Percentiles rank a stretch among this genome's conserved stretches.
Evolutionary conservation across 2,113 vertebrate genomes (phyloP).

Genomic region (Mus pahari): DNA sequence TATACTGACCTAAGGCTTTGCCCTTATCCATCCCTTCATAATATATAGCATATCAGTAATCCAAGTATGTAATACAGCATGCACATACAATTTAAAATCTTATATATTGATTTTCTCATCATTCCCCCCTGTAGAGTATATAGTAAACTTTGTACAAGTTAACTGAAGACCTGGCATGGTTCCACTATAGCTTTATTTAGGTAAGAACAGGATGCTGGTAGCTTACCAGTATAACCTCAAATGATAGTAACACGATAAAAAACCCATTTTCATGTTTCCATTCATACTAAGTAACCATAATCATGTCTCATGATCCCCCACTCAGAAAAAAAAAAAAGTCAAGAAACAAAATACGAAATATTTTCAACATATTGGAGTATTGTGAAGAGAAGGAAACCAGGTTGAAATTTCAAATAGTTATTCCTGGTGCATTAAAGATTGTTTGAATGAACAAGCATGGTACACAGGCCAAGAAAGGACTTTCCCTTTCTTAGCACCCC

Average conservation of each 20-base stretch:
- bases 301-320: neutral
- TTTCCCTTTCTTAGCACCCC: neutral
- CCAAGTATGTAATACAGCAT: neutral
- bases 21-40: neutral
- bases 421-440: neutral
- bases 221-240: neutral
- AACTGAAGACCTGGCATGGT: neutral
- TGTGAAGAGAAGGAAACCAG: conserved; percentile 25
- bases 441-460: neutral
- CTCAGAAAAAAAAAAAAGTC: neutral
- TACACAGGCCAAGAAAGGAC: neutral
- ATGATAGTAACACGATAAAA: conserved; percentile 41
- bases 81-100: neutral
- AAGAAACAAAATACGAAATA: neutral
- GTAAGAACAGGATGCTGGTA: neutral
- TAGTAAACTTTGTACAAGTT: neutral
- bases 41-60: neutral
- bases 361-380: neutral
- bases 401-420: neutral
- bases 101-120: neutral
- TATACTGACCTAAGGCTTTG: neutral
- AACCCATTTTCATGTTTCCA: neutral
- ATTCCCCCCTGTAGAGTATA: neutral
- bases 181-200: conserved; percentile 21
- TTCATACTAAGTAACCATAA: neutral